Evolutionary conservation across 1,140 invertebrate genomes (phyloP).

Genomic region (Metaphire vulgaris): DNA sequence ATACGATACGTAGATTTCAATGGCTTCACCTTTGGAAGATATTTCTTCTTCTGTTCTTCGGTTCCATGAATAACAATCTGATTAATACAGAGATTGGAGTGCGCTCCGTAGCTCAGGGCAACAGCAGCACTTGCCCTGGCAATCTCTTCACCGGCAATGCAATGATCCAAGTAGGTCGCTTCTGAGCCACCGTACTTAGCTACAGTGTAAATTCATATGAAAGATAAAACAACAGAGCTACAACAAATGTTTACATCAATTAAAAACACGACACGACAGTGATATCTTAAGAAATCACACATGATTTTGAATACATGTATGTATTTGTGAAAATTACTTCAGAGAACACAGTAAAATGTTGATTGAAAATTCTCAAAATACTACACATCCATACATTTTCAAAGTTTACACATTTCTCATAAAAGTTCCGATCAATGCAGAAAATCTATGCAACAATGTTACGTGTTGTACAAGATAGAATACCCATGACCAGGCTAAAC

Average conservation of each 20-base stretch:
- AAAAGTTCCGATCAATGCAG: no score
- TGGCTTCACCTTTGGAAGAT: constrained; percentile 88
- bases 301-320: not conserved
- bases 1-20: no score
- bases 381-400: no score
- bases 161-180: constrained; percentile 82
- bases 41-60: constrained; percentile 84
- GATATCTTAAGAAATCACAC: not conserved
- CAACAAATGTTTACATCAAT: no score
- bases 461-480: no score
- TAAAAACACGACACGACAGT: no score
- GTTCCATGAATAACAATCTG: constrained; percentile 91
- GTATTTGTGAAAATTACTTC: not conserved
- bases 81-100: constrained; percentile 96
- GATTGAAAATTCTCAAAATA: not conserved
- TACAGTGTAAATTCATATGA: constrained; percentile 31
- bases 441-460: no score
- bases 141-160: constrained; percentile 89
- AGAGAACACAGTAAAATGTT: not conserved
- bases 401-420: no score
- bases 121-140: constrained; percentile 76
- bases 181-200: constrained; percentile 86
- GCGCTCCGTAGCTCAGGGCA: constrained; percentile 88
- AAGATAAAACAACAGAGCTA: no score
- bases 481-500: no score